Percentiles rank a stretch among this genome's conserved stretches.
Conservation (phyloP, 2,797 vertebrate genomes). For the Gobio occitaniae region DNA sequence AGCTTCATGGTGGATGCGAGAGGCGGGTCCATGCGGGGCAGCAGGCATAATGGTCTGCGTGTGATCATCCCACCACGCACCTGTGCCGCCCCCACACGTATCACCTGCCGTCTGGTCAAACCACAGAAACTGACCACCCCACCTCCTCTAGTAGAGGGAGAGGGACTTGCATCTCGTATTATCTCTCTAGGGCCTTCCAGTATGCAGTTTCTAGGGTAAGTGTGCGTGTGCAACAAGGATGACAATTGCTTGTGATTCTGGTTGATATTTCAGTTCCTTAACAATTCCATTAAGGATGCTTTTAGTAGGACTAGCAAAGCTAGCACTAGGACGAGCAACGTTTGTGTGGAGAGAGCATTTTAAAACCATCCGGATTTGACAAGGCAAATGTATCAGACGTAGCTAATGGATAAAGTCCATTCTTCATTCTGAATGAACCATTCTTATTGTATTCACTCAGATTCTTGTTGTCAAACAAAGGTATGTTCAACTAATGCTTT, state of each 20-base stretch:
- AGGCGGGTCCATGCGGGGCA: slow-evolving; percentile 96
- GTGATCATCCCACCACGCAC: slow-evolving; percentile 94
- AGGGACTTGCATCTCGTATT: slow-evolving; percentile 93
- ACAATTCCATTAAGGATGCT: not conserved
- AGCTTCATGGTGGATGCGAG: slow-evolving; percentile 99
- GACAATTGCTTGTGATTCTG: not conserved
- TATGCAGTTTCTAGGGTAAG: slow-evolving; percentile 95
- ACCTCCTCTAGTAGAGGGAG: slow-evolving; percentile 92
- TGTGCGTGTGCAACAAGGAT: not conserved
- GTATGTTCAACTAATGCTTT: not conserved
- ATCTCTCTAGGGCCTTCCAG: slow-evolving; percentile 93
- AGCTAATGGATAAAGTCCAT: not conserved
- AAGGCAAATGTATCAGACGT: not conserved
- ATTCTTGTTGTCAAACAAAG: not conserved
- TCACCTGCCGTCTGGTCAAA: slow-evolving; percentile 97
- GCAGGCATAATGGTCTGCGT: slow-evolving; percentile 91
- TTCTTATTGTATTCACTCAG: not conserved
- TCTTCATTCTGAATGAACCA: not conserved
- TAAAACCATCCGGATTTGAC: not conserved
- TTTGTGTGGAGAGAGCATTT: not conserved
- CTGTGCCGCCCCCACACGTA: slow-evolving; percentile 92
- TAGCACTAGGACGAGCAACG: not conserved
- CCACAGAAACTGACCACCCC: slow-evolving; percentile 92
- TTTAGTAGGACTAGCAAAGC: not conserved
- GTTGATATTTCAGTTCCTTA: not conserved